phyloP scores from a whole-genome alignment of 1,140 invertebrate species.

The Hycleus phaleratus region DNA sequence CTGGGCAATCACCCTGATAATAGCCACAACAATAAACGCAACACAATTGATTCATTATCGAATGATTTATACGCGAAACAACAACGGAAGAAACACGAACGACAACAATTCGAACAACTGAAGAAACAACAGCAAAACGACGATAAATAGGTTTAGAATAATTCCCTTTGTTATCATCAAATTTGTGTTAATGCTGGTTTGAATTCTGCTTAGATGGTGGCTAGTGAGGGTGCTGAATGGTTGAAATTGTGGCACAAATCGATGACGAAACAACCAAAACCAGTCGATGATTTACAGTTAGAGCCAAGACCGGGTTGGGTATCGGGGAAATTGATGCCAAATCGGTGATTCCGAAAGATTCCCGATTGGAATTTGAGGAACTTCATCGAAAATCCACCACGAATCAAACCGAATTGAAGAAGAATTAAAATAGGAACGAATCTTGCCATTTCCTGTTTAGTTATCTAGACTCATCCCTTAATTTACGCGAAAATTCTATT shows the following conservation, averaged over 20 bases:
- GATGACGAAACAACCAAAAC: slow-evolving; percentile 11
- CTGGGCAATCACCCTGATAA: slow-evolving; percentile 42
- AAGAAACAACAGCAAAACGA: not conserved
- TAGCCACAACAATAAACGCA: slow-evolving; percentile 25
- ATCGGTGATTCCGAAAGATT: slow-evolving; percentile 30
- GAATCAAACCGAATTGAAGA: not conserved
- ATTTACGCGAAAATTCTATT: no score
- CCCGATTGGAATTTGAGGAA: not conserved
- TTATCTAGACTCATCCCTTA: no score
- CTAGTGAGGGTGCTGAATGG: slow-evolving; percentile 27
- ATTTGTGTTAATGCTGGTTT: not conserved
- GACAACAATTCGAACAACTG: not conserved
- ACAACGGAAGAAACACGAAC: slow-evolving; percentile 25
- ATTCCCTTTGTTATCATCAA: not conserved
- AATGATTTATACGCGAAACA: slow-evolving; percentile 34
- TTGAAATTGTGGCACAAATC: slow-evolving; percentile 29
- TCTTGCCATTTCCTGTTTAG: not conserved
- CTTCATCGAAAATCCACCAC: not conserved
- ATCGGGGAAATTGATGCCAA: slow-evolving; percentile 39
- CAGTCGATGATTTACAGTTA: not conserved
- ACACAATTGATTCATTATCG: slow-evolving; percentile 26
- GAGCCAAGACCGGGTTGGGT: slow-evolving; percentile 25
- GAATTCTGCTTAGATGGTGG: slow-evolving; percentile 10
- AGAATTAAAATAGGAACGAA: slow-evolving; percentile 4
- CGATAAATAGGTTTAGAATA: not conserved